Base-by-base conservation (phyloP, 2,113 vertebrate genomes). In the Apistogramma diplotaenia region DNA sequence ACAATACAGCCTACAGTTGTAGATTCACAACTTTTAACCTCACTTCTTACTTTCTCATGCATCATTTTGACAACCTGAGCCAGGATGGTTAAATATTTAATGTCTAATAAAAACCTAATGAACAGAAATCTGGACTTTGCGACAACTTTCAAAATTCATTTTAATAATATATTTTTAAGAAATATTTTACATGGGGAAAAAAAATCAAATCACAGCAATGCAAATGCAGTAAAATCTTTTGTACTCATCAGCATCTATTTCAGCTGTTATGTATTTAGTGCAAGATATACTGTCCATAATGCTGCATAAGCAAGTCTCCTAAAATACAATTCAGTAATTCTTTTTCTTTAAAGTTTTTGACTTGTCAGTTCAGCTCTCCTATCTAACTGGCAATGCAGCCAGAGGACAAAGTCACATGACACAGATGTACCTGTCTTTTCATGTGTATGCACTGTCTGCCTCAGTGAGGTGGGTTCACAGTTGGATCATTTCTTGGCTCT, bases 101-200 rank as follows among this genome's bases (percentile, higher is more conserved):
- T 37, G 10, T 10, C 10, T 43, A 43, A 43, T 43, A 43, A 43
- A 12, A 43, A 5, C 13, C 40, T 43, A 43, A 13, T 43, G 40
- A 43, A 43, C 40, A 43, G 4, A 43, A 43, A 43, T 43, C 13
- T 67, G 61, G 43, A 46, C 37, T 46, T 67, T 43, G 23, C 46
- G 21, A 27, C 21, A 67, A 67, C 61, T 67, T 43, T 65, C 8
- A 65, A 43, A 25, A 65, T 65, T 18, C 25, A 65, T 11, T 51
- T 67, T 25, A 12, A 67, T 27, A 27, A 9, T 67, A 1, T 46
- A 67, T 46, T 25, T 53, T 53, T 53, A 8, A 4, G 43, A 15
- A 4, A 8, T 51, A 46, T 49, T 49, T 49, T 49, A 49, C 18
- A 49, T 2, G 8, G 8, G 33, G 35, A 2, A 0, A 1, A 21